A percentile compares a stretch with the other conserved stretches of the same genome.
Conservation (phyloP, 2,797 vertebrate genomes). For the Sebastes ruberrimus region DNA sequence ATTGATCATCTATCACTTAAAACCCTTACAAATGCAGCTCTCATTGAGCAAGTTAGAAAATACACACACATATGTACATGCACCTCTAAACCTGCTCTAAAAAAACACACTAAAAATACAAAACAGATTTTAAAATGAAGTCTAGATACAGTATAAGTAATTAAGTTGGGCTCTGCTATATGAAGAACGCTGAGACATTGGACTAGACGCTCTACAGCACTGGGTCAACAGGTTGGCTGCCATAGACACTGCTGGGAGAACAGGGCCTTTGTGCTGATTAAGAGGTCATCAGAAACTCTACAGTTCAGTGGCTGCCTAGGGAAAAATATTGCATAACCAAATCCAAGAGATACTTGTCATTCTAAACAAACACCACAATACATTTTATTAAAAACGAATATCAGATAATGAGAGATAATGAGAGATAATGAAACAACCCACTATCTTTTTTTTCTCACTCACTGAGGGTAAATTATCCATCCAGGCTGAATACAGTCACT, state of each 20-base stretch:
- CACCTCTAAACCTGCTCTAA: not conserved
- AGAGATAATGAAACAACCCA: not conserved
- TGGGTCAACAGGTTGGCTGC: conserved; percentile 35
- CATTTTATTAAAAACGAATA: conserved; percentile 20
- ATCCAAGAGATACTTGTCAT: conserved; percentile 44
- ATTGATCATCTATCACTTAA: conserved; percentile 7
- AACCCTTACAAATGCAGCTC: conserved; percentile 1
- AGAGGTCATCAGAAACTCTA: conserved; percentile 44
- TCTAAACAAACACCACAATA: conserved; percentile 7
- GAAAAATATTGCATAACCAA: conserved; percentile 54
- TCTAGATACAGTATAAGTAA: not conserved
- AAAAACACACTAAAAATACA: not conserved
- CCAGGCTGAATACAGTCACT: conserved; percentile 33
- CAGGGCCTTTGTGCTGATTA: conserved; percentile 39
- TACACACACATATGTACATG: not conserved
- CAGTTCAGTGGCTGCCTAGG: conserved; percentile 38
- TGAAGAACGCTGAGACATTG: not conserved
- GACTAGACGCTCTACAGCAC: conserved; percentile 4
- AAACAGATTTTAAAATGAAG: not conserved
- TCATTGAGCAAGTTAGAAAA: not conserved
- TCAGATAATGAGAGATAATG: not conserved
- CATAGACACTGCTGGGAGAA: conserved; percentile 15
- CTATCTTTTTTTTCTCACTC: conserved; percentile 15
- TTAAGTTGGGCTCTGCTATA: not conserved
- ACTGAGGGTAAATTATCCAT: conserved; percentile 25